Conservation (phyloP, 1,140 invertebrate species). For the Drosophila biarmipes region DNA sequence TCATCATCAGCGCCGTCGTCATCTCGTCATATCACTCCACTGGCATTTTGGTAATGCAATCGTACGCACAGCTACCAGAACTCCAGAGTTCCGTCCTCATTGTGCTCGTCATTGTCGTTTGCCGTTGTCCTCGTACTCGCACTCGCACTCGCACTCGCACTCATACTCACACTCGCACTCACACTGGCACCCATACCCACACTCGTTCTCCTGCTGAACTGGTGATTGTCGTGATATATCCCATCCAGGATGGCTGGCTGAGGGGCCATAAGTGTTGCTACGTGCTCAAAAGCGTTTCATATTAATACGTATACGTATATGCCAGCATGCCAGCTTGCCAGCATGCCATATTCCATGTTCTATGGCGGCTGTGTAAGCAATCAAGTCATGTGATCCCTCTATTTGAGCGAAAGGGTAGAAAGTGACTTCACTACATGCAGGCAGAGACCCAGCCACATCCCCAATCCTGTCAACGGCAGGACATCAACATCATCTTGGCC, state of each 20-base stretch:
- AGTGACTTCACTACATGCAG: constrained; percentile 65
- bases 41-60: constrained; percentile 78
- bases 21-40: constrained; percentile 39
- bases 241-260: constrained; percentile 55
- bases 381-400: constrained; percentile 81
- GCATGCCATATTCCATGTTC: constrained; percentile 64
- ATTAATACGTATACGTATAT: constrained; percentile 63
- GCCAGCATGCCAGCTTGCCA: constrained; percentile 8
- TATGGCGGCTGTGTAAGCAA: constrained; percentile 73
- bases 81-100: constrained; percentile 40
- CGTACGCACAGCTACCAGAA: constrained; percentile 65
- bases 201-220: constrained; percentile 3
- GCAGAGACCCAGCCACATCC: neutral
- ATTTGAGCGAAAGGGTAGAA: constrained; percentile 79
- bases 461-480: constrained; percentile 41
- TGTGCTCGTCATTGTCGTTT: constrained; percentile 48
- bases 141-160: too few species aligned
- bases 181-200: too few species aligned
- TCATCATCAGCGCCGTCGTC: constrained; percentile 19
- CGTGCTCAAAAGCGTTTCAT: constrained; percentile 83
- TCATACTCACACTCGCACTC: constrained; percentile 6
- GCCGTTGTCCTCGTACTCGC: constrained; percentile 38
- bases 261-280: constrained; percentile 78
- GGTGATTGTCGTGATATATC: constrained; percentile 75
- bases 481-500: constrained; percentile 71